Evolutionary conservation across 2,113 vertebrate species (phyloP).

Genomic region (Jacana jacana): DNA sequence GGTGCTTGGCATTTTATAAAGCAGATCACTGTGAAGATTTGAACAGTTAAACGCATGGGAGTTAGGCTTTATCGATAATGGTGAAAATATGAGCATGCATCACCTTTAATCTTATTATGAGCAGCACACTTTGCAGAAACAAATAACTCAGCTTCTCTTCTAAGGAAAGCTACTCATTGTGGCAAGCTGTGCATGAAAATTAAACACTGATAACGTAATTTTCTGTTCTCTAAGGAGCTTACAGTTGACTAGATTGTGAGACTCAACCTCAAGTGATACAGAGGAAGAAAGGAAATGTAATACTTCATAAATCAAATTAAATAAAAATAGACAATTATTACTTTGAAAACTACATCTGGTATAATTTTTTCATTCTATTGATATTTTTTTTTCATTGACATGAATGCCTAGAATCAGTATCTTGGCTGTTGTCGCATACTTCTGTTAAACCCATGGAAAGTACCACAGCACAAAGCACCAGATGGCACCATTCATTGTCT

Average conservation of each 20-base stretch:
- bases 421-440: background rate
- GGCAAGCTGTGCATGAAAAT: constrained; percentile 27
- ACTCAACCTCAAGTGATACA: background rate
- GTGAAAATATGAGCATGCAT: background rate
- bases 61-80: background rate
- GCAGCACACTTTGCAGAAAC: background rate
- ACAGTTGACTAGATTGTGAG: background rate
- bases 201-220: background rate
- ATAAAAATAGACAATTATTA: background rate
- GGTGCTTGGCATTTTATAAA: background rate
- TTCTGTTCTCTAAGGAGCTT: background rate
- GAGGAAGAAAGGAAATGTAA: background rate
- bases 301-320: background rate
- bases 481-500: fast-evolving
- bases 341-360: background rate
- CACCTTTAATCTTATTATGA: constrained; percentile 23
- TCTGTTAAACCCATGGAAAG: background rate
- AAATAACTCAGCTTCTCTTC: background rate
- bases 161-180: background rate
- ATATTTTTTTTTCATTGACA: background rate
- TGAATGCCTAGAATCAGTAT: background rate
- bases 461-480: background rate
- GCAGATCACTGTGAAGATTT: background rate
- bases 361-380: background rate
- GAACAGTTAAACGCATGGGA: background rate